Conservation (phyloP, 2,888 invertebrate species). For the Brenthis ino region DNA sequence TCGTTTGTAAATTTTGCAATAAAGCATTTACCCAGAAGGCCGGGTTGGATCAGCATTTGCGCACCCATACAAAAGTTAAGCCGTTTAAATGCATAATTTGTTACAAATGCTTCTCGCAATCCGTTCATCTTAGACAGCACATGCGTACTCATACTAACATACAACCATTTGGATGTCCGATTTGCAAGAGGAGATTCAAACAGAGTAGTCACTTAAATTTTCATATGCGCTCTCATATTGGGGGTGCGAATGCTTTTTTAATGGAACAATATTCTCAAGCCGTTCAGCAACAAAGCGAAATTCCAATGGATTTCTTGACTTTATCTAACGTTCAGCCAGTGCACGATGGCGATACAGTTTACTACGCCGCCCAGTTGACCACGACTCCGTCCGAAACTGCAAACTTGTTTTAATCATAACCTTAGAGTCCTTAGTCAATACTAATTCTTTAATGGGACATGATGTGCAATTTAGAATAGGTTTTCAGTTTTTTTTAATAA, state of each 20-base stretch:
- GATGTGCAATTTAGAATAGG: too few relatives aligned
- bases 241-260: constrained; percentile 49
- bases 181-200: constrained; percentile 70
- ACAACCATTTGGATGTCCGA: constrained; percentile 72
- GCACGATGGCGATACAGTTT: constrained; percentile 67
- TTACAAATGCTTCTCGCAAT: constrained; percentile 73
- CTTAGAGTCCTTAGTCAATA: too few relatives aligned
- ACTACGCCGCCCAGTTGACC: constrained; percentile 67
- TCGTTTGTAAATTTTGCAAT: constrained; percentile 67
- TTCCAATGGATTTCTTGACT: constrained; percentile 60
- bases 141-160: constrained; percentile 79
- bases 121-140: constrained; percentile 74
- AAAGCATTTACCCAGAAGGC: constrained; percentile 78
- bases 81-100: constrained; percentile 77
- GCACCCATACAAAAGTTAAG: constrained; percentile 75
- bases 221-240: constrained; percentile 71
- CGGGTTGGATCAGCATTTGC: constrained; percentile 74
- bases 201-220: constrained; percentile 77
- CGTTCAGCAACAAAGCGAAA: constrained; percentile 46
- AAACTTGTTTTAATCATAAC: constrained; percentile 6
- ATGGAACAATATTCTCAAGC: constrained; percentile 57
- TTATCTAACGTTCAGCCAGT: constrained; percentile 65
- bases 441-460: too few relatives aligned
- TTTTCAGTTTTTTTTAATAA: too few relatives aligned
- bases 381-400: constrained; percentile 31